These are phyloP conservation scores for Diadumene lineata DNA, from an alignment of 92 coral and sea anemone species.

Conservation along the genomic window DNA sequence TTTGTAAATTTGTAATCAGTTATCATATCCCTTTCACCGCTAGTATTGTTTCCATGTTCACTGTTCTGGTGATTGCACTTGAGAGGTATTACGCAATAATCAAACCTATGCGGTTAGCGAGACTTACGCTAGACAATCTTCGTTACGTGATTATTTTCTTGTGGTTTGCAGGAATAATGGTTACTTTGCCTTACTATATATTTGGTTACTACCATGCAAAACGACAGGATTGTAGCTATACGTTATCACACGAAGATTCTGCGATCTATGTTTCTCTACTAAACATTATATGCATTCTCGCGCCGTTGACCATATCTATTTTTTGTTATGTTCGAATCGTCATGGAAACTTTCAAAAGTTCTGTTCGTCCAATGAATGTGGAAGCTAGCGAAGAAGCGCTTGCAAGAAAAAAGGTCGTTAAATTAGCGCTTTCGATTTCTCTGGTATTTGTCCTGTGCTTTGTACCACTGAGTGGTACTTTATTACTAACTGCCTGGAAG, in stretches of 20 bases:
- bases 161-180: slow-evolving; percentile 35
- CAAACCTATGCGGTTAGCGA: slow-evolving; percentile 46
- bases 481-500: not conserved
- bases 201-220: slow-evolving; percentile 20
- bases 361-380: slow-evolving; percentile 30
- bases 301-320: slow-evolving; percentile 41
- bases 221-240: not conserved
- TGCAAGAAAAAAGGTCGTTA: slow-evolving; percentile 47
- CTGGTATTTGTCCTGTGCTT: slow-evolving; percentile 43
- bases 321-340: slow-evolving; percentile 63
- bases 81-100: slow-evolving; percentile 69
- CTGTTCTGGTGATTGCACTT: slow-evolving; percentile 47
- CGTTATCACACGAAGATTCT: not conserved
- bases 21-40: slow-evolving; percentile 52
- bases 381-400: slow-evolving; percentile 14
- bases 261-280: slow-evolving; percentile 39
- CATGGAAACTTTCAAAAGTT: slow-evolving; percentile 54
- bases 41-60: slow-evolving; percentile 49
- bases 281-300: slow-evolving; percentile 26
- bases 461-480: slow-evolving; percentile 31
- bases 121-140: slow-evolving; percentile 32
- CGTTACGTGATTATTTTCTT: slow-evolving; percentile 31
- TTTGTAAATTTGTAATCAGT: slow-evolving; percentile 61
- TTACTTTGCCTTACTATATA: slow-evolving; percentile 35
- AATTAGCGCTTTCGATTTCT: slow-evolving; percentile 43